Evolutionary conservation across 2,888 invertebrate genomes (phyloP), one percentile per base, ranked within the genome.

Genomic region (Drosophila nigricruria): DNA sequence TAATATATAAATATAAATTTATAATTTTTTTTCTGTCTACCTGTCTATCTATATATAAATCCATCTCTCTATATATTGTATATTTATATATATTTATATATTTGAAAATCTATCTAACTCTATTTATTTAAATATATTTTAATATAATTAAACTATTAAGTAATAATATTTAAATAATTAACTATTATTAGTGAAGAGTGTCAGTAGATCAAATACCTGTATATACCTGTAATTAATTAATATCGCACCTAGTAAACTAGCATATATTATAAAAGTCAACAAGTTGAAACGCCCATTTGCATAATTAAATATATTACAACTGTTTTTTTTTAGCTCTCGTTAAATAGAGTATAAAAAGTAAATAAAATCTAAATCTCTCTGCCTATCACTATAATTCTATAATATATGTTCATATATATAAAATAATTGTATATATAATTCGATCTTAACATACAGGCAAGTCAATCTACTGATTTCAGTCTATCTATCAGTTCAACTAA

Each of bases 401-500:
- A n/a, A 43, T 30, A 30, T 3, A 12, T 20, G 4, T 8, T n/a
- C 4, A 58, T 23, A 27, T 12, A 12, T 42, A 14, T 40, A 10
- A 25, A 16, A 6, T 2, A 10, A 47, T 16, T 8, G n/a, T n/a
- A 27, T 34, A 18, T 20, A 43, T 32, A n/a, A 59, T 42, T 23
- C 14, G 47, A 42, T 58, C 32, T 43, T 43, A 40, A 42, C 12
- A 30, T 23, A 16, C 23, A 25, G 14, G 23, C 32, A 47, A 63
- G 30, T 27, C 32, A 64, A 64, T 49, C 40, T 27, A 9, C 20
- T n/a, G 32, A 54, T 64, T 18, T 27, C 25, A 2, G 18, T 14
- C 60, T 53, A 38, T 59, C 61, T 47, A 36, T 52, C 36, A 52
- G 52, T 36, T 23, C 32, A 23, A 10, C 34, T 8, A 34, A 34